Conservation (phyloP, 2,888 invertebrate species). For the Mactromeris polynyma region DNA sequence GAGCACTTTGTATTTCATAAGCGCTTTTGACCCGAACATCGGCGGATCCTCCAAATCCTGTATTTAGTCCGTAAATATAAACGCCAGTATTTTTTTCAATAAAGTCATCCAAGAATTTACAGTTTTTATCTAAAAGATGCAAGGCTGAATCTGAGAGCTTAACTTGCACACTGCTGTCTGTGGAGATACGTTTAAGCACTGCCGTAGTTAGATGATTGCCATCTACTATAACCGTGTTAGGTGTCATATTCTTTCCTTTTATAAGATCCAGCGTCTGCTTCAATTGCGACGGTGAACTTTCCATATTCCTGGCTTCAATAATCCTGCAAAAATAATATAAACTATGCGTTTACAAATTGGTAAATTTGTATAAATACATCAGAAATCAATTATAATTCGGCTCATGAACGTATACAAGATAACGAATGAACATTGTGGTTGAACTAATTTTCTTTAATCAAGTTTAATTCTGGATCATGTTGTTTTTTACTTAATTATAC, state of each 20-base stretch:
- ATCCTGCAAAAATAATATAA: too few species aligned
- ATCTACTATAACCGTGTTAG: not conserved
- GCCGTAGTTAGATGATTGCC: not conserved
- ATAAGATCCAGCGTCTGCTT: conserved; percentile 6
- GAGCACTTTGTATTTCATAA: conserved; percentile 39
- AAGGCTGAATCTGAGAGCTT: not conserved
- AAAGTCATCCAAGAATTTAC: not conserved
- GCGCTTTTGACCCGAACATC: conserved; percentile 37
- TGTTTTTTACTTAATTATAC: too few species aligned
- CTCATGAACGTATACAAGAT: too few species aligned
- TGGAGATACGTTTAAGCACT: conserved; percentile 17
- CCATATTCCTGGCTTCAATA: not conserved
- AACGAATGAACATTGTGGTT: too few species aligned
- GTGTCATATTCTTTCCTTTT: not conserved
- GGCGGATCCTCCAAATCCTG: conserved; percentile 53
- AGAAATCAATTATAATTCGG: too few species aligned
- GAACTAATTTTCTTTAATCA: too few species aligned
- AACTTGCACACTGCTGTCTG: not conserved
- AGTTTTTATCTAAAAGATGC: not conserved
- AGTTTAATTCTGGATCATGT: too few species aligned
- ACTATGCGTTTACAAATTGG: too few species aligned
- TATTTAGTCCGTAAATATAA: conserved; percentile 47
- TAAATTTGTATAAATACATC: too few species aligned
- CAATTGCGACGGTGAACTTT: not conserved
- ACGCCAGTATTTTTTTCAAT: not conserved